phyloP scores from a whole-genome alignment of 2,888 invertebrate genomes.

The Parnassius apollo region DNA sequence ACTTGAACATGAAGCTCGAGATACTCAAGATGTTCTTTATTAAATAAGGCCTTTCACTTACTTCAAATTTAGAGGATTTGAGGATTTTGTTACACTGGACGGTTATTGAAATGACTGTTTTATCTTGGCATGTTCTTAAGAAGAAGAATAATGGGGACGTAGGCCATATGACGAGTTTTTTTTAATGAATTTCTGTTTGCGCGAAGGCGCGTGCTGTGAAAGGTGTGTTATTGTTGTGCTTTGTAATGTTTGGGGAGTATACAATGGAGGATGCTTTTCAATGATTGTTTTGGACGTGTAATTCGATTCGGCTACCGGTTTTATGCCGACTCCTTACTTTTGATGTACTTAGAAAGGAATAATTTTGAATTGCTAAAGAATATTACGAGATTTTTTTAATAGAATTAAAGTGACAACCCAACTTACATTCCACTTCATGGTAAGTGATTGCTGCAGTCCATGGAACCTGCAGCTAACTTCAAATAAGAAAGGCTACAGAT shows the following conservation, averaged over 20 bases:
- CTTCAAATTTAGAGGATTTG: not conserved
- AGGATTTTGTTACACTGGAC: constrained; percentile 5
- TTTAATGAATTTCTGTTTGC: constrained; percentile 27
- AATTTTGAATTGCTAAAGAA: not conserved
- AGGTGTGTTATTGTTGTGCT: constrained; percentile 32
- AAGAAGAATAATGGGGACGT: constrained; percentile 21
- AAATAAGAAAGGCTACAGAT: too few species aligned
- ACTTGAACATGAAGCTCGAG: constrained; percentile 3
- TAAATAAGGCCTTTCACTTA: not conserved
- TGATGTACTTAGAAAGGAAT: not conserved
- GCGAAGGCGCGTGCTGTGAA: constrained; percentile 44
- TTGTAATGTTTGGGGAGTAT: constrained; percentile 40
- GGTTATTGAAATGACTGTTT: constrained; percentile 9
- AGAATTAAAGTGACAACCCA: too few species aligned
- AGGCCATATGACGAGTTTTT: constrained; percentile 5
- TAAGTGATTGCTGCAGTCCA: too few species aligned
- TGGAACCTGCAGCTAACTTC: too few species aligned
- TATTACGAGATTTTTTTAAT: too few species aligned
- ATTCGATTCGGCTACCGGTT: constrained; percentile 30
- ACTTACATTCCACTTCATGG: too few species aligned
- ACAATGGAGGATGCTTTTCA: constrained; percentile 35
- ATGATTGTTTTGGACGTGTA: constrained; percentile 28
- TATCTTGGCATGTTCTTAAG: constrained; percentile 16
- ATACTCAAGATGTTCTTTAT: not conserved
- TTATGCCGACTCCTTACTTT: constrained; percentile 6